phyloP scores from a whole-genome alignment of 2,797 vertebrate species.

The Sebastes paucispinis region DNA sequence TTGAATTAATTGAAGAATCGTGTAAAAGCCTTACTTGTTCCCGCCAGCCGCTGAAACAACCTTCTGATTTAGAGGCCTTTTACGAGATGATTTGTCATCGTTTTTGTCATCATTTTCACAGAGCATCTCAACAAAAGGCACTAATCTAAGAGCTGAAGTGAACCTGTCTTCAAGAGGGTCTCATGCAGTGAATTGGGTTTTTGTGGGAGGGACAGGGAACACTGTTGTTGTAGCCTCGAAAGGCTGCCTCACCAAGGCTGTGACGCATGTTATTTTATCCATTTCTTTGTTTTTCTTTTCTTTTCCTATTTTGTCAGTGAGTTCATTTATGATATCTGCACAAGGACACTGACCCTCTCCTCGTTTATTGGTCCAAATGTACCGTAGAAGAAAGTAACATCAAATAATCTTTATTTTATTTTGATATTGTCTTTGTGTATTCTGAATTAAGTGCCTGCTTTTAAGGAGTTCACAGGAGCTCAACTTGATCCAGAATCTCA shows the following conservation, averaged over 20 bases:
- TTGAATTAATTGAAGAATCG: background rate
- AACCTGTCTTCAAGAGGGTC: background rate
- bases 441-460: background rate
- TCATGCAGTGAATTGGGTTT: constrained; percentile 2
- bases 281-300: constrained; percentile 43
- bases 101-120: background rate
- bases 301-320: background rate
- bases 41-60: constrained; percentile 1
- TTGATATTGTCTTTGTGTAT: background rate
- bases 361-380: background rate
- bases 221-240: constrained; percentile 74
- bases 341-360: constrained; percentile 23
- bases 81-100: background rate
- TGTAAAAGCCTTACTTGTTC: constrained; percentile 60
- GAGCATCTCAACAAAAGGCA: constrained; percentile 18
- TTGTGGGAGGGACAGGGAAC: background rate
- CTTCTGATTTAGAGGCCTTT: constrained; percentile 5
- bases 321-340: constrained; percentile 9
- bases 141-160: background rate
- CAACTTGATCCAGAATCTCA: too few relatives aligned
- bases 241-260: constrained; percentile 61
- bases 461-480: background rate
- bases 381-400: background rate
- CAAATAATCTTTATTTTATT: background rate
- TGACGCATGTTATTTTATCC: constrained; percentile 31